Percentiles rank a stretch among this genome's conserved stretches.
Evolutionary conservation across 1,140 invertebrate species (phyloP).

Genomic region (Cephus cinctus): DNA sequence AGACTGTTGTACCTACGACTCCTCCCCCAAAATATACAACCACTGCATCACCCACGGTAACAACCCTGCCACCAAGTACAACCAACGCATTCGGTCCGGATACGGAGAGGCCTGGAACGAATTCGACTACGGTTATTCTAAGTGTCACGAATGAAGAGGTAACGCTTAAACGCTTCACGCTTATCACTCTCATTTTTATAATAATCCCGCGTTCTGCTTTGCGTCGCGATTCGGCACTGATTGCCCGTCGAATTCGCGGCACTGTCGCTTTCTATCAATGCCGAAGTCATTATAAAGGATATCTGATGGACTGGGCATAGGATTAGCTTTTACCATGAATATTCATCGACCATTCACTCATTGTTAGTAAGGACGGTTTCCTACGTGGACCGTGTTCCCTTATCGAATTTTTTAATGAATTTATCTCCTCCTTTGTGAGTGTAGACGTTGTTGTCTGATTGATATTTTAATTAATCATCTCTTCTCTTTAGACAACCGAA

Average conservation of each 20-base stretch:
- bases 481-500: conserved; percentile 19
- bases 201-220: conserved; percentile 18
- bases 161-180: conserved; percentile 41
- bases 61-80: conserved; percentile 23
- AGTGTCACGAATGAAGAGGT: conserved; percentile 44
- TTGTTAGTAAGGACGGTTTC: too few relatives aligned
- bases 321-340: too few relatives aligned
- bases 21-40: conserved; percentile 16
- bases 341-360: too few relatives aligned
- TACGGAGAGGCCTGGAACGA: conserved; percentile 23
- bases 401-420: too few relatives aligned
- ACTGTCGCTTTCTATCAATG: too few relatives aligned
- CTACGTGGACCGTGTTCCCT: too few relatives aligned
- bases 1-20: conserved; percentile 22
- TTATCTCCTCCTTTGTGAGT: too few relatives aligned
- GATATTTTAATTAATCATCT: conserved; percentile 23
- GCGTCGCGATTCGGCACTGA: too few relatives aligned
- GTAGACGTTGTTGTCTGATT: conserved; percentile 18
- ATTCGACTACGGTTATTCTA: conserved; percentile 33
- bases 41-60: conserved; percentile 15
- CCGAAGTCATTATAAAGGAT: too few relatives aligned
- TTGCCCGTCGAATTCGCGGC: too few relatives aligned
- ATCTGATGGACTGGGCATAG: too few relatives aligned
- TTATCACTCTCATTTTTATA: conserved; percentile 15
- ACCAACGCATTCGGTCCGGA: conserved; percentile 11